Base-by-base conservation (phyloP, 2,113 vertebrate species). In the Tonatia bakeri region DNA sequence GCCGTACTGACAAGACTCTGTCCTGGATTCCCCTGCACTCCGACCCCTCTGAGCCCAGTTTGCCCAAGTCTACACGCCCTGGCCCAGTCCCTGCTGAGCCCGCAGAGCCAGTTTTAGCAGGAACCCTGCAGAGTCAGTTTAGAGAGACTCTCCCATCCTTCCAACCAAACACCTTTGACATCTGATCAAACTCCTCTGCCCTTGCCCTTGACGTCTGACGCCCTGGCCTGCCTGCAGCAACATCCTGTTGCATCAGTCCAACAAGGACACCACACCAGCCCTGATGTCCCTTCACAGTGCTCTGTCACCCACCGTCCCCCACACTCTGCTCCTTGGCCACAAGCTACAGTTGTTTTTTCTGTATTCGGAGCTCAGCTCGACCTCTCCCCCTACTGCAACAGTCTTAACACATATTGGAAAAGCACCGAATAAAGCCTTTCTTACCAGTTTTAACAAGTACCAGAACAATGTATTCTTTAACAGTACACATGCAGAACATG, bases 61-160 rank as follows among this genome's bases (percentile, higher is more conserved):
- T 5, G 11, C 14, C 1, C 4, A 54, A 33, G 36, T 19, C 87
- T 54, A 9, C 5, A 9, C n/a, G n/a, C 36, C 43, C 36, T 7
- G 3, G 45, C 7, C 7, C 38, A 11, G 38, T 0, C 13, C 6
- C n/a, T 40, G n/a, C 15, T 1, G 6, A n/a, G 36, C 28, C 69
- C 19, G 1, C 14, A 69, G 0, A 54, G 20, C 12, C 56, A 54
- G 13, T n/a, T 14, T 26, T 22, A 65, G 15, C 31, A 15, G 73
- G 47, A 16, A n/a, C n/a, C 28, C 69, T 19, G 1, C 14, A 69
- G 0, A 54, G 67, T 11, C 7, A 69, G 31, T 22, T 45, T 6
- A 50, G 3, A n/a, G 19, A 76, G 8, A 38, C 43, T 65, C 67
- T 59, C 31, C 56, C 12, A 38, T 7, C 16, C 69, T 22, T 20